Evolutionary conservation across 2,888 invertebrate species (phyloP).

Genomic region (Spatulosminthurus flaviceps): DNA sequence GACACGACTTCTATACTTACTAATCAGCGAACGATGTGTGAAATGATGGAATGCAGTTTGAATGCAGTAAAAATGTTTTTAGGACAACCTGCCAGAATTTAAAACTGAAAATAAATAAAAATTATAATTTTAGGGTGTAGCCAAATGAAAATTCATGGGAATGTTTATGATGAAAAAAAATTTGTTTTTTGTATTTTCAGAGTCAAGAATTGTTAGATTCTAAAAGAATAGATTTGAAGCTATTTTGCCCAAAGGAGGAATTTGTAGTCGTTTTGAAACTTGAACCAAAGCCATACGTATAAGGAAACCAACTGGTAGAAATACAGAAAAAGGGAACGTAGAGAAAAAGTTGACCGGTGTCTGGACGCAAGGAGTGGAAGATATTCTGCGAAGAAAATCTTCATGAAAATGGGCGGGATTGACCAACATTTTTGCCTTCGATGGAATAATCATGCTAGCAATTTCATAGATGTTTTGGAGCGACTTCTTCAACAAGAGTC

Average conservation of each 20-base stretch:
- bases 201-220: not conserved
- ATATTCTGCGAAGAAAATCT: constrained; percentile 4
- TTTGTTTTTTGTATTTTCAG: not conserved
- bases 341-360: not conserved
- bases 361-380: not conserved
- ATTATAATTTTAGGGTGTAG: too few species aligned
- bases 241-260: not conserved
- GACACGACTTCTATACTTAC: too few species aligned
- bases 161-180: too few species aligned
- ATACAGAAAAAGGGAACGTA: not conserved
- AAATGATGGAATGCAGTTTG: too few species aligned
- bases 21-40: too few species aligned
- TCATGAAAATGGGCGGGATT: constrained; percentile 64
- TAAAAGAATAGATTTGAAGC: not conserved
- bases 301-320: constrained; percentile 1
- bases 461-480: constrained; percentile 88
- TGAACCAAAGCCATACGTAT: not conserved
- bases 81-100: too few species aligned
- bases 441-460: constrained; percentile 94
- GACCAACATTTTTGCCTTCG: constrained; percentile 87
- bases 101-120: too few species aligned
- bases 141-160: too few species aligned
- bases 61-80: too few species aligned
- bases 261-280: not conserved
- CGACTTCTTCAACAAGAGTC: constrained; percentile 87